These are phyloP conservation scores for Rhegmatorhina hoffmannsi DNA, from an alignment of 2,113 vertebrate genomes.

Conservation along the genomic window DNA sequence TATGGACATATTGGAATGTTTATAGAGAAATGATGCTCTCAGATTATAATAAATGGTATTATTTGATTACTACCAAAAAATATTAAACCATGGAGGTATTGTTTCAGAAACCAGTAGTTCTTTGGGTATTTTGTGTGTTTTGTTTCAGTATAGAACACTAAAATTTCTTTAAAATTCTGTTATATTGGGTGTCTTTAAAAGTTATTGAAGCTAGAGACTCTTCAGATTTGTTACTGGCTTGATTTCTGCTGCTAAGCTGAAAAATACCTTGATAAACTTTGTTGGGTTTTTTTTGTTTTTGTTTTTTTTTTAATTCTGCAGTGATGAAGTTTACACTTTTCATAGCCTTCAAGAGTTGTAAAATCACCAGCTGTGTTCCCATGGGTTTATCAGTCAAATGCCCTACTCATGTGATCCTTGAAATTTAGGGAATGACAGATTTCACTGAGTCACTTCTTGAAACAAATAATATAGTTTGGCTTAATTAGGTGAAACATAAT, in stretches of 20 bases:
- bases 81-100: background rate
- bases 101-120: background rate
- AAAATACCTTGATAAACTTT: constrained; percentile 1
- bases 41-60: background rate
- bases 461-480: background rate
- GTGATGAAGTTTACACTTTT: background rate
- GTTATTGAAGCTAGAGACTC: background rate
- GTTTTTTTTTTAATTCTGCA: background rate
- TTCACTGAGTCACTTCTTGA: background rate
- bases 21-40: background rate
- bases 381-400: background rate
- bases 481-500: constrained; percentile 35
- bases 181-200: background rate
- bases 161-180: background rate
- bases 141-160: background rate
- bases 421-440: background rate
- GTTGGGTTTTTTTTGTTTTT: background rate
- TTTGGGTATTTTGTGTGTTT: background rate
- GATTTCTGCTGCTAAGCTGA: background rate
- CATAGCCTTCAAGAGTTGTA: background rate
- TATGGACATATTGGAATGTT: background rate
- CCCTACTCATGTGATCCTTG: background rate
- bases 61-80: background rate
- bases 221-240: background rate
- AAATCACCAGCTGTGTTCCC: constrained; percentile 40